Conservation (phyloP, 1,140 invertebrate species). For the Macrostomum lignano region DNA sequence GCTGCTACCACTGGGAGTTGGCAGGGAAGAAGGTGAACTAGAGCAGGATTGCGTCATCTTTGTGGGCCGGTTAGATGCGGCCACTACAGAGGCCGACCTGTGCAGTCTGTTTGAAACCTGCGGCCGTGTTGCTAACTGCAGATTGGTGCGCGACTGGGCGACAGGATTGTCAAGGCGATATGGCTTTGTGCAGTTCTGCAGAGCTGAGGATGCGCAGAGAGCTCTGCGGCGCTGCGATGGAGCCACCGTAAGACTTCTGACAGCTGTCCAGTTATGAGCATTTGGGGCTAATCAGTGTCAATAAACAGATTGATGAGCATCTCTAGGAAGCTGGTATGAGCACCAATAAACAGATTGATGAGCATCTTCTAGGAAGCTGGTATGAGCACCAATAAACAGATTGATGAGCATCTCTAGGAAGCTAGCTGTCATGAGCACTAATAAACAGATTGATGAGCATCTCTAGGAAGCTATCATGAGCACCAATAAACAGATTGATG, state of each 20-base stretch:
- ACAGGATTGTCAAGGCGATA: constrained; percentile 52
- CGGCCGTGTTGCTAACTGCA: constrained; percentile 35
- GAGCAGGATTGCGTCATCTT: constrained; percentile 38
- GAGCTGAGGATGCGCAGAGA: constrained; percentile 32
- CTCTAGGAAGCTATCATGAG: too few species aligned
- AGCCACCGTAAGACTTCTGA: constrained; percentile 17
- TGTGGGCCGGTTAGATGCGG: constrained; percentile 42
- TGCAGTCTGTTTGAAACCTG: constrained; percentile 17
- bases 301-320: too few species aligned
- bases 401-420: too few species aligned
- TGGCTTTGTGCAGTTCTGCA: constrained; percentile 51
- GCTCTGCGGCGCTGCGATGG: constrained; percentile 36
- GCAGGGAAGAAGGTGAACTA: background rate
- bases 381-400: background rate
- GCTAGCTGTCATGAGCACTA: too few species aligned
- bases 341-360: too few species aligned
- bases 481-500: too few species aligned
- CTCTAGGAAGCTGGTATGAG: too few species aligned
- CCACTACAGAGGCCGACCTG: constrained; percentile 34
- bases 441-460: too few species aligned
- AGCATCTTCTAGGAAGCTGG: background rate
- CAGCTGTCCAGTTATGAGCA: background rate
- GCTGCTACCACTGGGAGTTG: background rate
- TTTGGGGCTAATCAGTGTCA: constrained; percentile 1
- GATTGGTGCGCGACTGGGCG: constrained; percentile 45